These are phyloP conservation scores for Scotopteryx bipunctaria DNA, from an alignment of 2,888 invertebrate species.

Conservation along the genomic window DNA sequence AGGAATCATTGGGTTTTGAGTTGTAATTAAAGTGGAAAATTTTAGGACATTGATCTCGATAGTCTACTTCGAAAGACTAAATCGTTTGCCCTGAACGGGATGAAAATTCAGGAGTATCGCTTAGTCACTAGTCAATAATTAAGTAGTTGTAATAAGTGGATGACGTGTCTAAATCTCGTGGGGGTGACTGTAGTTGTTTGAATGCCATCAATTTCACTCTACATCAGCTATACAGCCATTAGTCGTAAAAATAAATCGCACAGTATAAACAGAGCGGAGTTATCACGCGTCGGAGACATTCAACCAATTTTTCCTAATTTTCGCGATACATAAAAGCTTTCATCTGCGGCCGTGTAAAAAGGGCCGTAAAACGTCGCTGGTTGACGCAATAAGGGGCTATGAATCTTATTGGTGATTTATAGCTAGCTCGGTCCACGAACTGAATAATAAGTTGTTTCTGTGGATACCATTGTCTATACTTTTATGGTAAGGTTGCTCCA, in stretches of 20 bases:
- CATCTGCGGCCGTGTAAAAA: slow-evolving; percentile 40
- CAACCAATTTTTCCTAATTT: slow-evolving; percentile 23
- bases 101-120: no score
- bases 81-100: no score
- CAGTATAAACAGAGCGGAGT: neutral
- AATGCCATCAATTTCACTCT: no score
- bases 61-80: no score
- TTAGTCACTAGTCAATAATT: no score
- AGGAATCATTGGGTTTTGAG: no score
- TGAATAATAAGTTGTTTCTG: slow-evolving; percentile 10
- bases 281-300: slow-evolving; percentile 13
- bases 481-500: slow-evolving; percentile 1
- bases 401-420: slow-evolving; percentile 69
- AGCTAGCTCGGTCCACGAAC: slow-evolving; percentile 15
- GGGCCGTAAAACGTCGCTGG: slow-evolving; percentile 40
- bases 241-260: neutral
- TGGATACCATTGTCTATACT: slow-evolving; percentile 1
- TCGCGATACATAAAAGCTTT: slow-evolving; percentile 33
- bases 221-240: neutral
- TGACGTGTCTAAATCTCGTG: no score
- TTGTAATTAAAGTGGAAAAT: no score
- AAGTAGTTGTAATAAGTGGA: no score
- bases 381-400: slow-evolving; percentile 55
- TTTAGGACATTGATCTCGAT: no score
- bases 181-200: no score